phyloP scores from a whole-genome alignment of 1,140 invertebrate species.

The Prorops nasuta region DNA sequence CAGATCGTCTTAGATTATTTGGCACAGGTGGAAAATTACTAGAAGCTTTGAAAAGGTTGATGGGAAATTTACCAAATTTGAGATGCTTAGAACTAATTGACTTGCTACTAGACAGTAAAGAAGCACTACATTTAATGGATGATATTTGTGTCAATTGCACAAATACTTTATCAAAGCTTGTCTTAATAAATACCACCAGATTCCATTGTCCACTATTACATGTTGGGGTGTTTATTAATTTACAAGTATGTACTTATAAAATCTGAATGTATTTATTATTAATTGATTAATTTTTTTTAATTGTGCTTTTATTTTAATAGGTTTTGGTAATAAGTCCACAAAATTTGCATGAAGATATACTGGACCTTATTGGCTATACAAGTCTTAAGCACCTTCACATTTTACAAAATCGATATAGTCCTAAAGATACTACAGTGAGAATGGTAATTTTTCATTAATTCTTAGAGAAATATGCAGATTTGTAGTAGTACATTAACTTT shows the following conservation, averaged over 20 bases:
- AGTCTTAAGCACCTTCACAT: slow-evolving; percentile 72
- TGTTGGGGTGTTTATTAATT: slow-evolving; percentile 74
- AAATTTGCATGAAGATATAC: slow-evolving; percentile 75
- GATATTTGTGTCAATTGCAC: slow-evolving; percentile 69
- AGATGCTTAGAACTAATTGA: slow-evolving; percentile 71
- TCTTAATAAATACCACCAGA: slow-evolving; percentile 76
- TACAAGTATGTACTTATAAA: slow-evolving; percentile 57
- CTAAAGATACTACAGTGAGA: slow-evolving; percentile 52
- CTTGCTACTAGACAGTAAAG: slow-evolving; percentile 70
- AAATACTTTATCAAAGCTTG: slow-evolving; percentile 64
- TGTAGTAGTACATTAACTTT: slow-evolving; percentile 4
- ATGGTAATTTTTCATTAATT: slow-evolving; percentile 39
- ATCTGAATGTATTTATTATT: slow-evolving; percentile 3
- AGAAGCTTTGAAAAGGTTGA: slow-evolving; percentile 68
- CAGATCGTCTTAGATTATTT: slow-evolving; percentile 64
- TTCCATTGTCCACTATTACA: slow-evolving; percentile 73
- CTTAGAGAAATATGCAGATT: slow-evolving; percentile 1
- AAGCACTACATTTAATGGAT: slow-evolving; percentile 72
- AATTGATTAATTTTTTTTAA: slow-evolving; percentile 3
- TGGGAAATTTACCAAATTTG: slow-evolving; percentile 68
- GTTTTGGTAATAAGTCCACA: slow-evolving; percentile 76
- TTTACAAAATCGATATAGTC: slow-evolving; percentile 73
- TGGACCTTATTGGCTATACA: slow-evolving; percentile 68
- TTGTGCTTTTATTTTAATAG: slow-evolving; percentile 45
- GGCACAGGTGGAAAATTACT: slow-evolving; percentile 76